phyloP scores from a whole-genome alignment of 2,888 invertebrate genomes.

The Caenorhabditis becei region DNA sequence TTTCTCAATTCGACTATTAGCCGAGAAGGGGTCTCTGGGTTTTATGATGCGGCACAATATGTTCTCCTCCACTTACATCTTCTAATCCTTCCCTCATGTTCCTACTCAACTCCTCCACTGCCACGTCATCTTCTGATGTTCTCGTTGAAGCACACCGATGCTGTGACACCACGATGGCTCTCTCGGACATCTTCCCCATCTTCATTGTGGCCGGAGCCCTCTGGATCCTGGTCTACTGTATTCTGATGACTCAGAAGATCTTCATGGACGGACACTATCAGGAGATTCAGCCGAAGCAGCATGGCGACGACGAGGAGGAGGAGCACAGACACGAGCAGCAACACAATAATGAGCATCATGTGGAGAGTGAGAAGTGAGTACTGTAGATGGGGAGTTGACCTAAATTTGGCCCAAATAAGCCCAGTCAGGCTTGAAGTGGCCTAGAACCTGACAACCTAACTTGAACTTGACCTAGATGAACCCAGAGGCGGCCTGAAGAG shows the following conservation, averaged over 20 bases:
- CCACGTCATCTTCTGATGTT: conserved; percentile 8
- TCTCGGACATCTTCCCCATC: conserved; percentile 60
- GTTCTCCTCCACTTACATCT: conserved; percentile 39
- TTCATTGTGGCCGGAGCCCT: conserved; percentile 56
- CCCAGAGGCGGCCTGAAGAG: too few species aligned
- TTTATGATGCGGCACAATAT: conserved; percentile 53
- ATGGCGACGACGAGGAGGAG: conserved; percentile 36
- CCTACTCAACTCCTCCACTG: not conserved
- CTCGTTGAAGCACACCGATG: conserved; percentile 25
- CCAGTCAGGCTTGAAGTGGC: too few species aligned
- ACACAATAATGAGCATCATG: not conserved
- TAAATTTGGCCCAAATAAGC: too few species aligned
- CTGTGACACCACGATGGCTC: conserved; percentile 43
- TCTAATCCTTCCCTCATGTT: conserved; percentile 12
- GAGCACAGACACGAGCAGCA: conserved; percentile 18
- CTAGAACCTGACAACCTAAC: too few species aligned
- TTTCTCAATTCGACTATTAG: conserved; percentile 44
- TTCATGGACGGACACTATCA: conserved; percentile 59
- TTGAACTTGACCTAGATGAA: too few species aligned
- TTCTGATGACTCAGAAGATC: conserved; percentile 61
- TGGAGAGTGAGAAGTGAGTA: conserved; percentile 37
- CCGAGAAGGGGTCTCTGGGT: not conserved
- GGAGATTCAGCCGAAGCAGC: conserved; percentile 46
- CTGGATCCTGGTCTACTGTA: conserved; percentile 63
- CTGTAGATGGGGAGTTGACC: too few species aligned